Evolutionary conservation across 2,888 invertebrate species (phyloP).

Genomic region (Microchrysa polita): DNA sequence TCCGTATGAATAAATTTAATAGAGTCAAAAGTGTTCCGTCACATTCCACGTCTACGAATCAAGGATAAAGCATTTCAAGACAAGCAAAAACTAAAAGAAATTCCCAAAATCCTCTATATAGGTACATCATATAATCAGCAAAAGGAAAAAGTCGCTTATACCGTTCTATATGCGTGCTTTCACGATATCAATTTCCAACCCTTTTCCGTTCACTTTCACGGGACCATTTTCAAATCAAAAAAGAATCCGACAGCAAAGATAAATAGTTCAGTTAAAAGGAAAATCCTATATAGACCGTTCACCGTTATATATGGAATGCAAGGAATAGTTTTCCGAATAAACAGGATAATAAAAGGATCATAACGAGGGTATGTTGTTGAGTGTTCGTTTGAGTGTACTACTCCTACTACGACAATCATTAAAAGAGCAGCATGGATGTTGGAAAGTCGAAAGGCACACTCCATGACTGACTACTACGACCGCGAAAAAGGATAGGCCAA

Average conservation of each 20-base stretch:
- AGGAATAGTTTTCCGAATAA: slow-evolving; percentile 41
- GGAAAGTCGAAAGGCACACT: too few species aligned
- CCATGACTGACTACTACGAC: too few species aligned
- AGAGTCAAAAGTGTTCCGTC: background rate
- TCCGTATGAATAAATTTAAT: slow-evolving; percentile 7
- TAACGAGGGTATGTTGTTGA: slow-evolving; percentile 27
- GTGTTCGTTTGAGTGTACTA: background rate
- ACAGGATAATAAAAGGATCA: slow-evolving; percentile 46
- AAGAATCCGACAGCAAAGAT: slow-evolving; percentile 6
- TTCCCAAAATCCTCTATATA: background rate
- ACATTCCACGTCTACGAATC: background rate
- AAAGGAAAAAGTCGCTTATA: too few species aligned
- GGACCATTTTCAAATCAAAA: slow-evolving; percentile 23
- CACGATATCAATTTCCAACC: background rate
- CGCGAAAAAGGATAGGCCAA: too few species aligned
- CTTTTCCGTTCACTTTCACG: background rate
- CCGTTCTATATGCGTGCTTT: background rate
- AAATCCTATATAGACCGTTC: background rate
- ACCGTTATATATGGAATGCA: background rate
- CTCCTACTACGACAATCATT: too few species aligned
- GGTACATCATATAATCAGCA: background rate
- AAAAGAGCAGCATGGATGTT: too few species aligned
- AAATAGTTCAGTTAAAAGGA: slow-evolving; percentile 18
- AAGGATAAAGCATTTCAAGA: background rate
- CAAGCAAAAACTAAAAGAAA: background rate